phyloP scores from a whole-genome alignment of 2,797 vertebrate species.

The Peromyscus melanophrys region DNA sequence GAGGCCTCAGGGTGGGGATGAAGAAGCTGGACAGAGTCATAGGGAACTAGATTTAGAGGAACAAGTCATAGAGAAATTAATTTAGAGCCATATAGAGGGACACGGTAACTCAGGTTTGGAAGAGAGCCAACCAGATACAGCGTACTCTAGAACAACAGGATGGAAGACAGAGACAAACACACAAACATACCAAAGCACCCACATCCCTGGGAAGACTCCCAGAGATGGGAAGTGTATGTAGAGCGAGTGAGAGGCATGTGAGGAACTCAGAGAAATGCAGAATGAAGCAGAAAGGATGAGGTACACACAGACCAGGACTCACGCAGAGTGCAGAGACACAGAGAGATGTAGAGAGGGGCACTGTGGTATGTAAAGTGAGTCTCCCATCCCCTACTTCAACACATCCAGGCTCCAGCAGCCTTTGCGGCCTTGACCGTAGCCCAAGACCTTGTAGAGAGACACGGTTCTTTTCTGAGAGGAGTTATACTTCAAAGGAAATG shows the following conservation, averaged over 20 bases:
- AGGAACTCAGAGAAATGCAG: not conserved
- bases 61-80: too few relatives aligned
- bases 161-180: not conserved
- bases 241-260: not conserved
- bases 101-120: not conserved
- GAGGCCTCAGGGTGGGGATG: not conserved
- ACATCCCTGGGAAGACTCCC: not conserved
- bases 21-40: not conserved
- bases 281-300: not conserved
- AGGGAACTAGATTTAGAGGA: not conserved
- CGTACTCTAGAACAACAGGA: not conserved
- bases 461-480: not conserved
- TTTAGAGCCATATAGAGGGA: not conserved
- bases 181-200: fast-evolving
- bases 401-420: not conserved
- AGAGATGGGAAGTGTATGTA: not conserved
- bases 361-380: not conserved
- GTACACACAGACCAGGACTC: not conserved
- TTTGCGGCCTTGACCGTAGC: not conserved
- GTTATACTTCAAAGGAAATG: not conserved
- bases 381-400: fast-evolving
- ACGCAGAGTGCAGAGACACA: not conserved
- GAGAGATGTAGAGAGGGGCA: not conserved
- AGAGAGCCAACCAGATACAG: not conserved
- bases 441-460: not conserved